Evolutionary conservation across 2,888 invertebrate species (phyloP).

Genomic region (Cabera pusaria): DNA sequence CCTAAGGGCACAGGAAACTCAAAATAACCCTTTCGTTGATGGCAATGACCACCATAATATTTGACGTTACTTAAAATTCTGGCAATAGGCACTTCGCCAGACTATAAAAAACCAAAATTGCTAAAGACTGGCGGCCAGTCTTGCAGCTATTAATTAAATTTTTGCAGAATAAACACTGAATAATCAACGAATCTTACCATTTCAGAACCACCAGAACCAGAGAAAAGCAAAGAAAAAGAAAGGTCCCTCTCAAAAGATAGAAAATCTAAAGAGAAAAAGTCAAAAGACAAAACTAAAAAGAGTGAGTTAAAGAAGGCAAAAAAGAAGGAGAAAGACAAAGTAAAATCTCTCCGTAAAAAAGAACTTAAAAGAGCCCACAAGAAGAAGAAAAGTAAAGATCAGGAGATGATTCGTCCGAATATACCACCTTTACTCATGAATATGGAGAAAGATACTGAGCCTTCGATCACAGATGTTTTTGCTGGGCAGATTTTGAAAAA

Average conservation of each 20-base stretch:
- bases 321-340: conserved; percentile 65
- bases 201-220: conserved; percentile 49
- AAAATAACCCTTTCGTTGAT: too few species aligned
- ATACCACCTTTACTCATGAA: conserved; percentile 76
- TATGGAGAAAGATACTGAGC: conserved; percentile 74
- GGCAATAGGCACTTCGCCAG: too few species aligned
- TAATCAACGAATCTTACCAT: too few species aligned
- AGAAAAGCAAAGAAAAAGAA: conserved; percentile 61
- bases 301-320: conserved; percentile 65
- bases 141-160: neutral
- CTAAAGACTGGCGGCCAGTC: too few species aligned
- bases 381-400: conserved; percentile 69
- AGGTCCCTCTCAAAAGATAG: conserved; percentile 47
- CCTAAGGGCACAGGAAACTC: too few species aligned
- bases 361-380: conserved; percentile 73
- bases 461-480: conserved; percentile 85
- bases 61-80: too few species aligned
- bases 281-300: conserved; percentile 66
- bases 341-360: conserved; percentile 56
- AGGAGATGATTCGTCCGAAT: conserved; percentile 71
- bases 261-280: conserved; percentile 73
- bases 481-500: conserved; percentile 84
- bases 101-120: too few species aligned
- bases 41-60: too few species aligned
- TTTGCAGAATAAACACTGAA: too few species aligned